Evolutionary conservation across 2,888 invertebrate species (phyloP).

Genomic region (Nysson spinosus): DNA sequence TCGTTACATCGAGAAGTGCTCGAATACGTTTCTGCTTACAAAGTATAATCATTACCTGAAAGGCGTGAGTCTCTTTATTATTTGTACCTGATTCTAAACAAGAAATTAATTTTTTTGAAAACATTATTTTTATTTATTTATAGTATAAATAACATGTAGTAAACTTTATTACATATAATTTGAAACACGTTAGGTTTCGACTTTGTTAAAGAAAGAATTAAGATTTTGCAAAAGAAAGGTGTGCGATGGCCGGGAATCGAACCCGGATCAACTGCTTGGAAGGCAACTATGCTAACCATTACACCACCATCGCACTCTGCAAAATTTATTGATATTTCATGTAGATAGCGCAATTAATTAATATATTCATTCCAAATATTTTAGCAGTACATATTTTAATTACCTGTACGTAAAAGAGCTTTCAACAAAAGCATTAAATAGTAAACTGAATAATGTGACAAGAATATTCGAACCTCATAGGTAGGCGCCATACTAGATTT

Average conservation of each 20-base stretch:
- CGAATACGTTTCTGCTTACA: conserved; percentile 48
- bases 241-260: conserved; percentile 74
- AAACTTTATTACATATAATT: too few species aligned
- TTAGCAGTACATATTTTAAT: too few species aligned
- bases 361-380: too few species aligned
- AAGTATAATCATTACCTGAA: conserved; percentile 48
- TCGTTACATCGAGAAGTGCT: conserved; percentile 46
- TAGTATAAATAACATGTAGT: not conserved
- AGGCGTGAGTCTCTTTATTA: conserved; percentile 1
- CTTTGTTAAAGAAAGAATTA: too few species aligned
- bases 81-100: too few species aligned
- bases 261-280: conserved; percentile 76
- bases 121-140: not conserved
- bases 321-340: not conserved
- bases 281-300: conserved; percentile 76
- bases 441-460: too few species aligned
- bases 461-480: too few species aligned
- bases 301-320: conserved; percentile 72
- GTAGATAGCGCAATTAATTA: not conserved
- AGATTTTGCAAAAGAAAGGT: conserved; percentile 55
- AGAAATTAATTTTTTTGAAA: too few species aligned
- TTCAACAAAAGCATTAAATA: too few species aligned
- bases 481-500: too few species aligned
- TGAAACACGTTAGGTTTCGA: too few species aligned
- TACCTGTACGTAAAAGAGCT: too few species aligned